These are phyloP conservation scores for Corythaixoides concolor DNA, from an alignment of 2,113 vertebrate genomes.

Conservation along the genomic window DNA sequence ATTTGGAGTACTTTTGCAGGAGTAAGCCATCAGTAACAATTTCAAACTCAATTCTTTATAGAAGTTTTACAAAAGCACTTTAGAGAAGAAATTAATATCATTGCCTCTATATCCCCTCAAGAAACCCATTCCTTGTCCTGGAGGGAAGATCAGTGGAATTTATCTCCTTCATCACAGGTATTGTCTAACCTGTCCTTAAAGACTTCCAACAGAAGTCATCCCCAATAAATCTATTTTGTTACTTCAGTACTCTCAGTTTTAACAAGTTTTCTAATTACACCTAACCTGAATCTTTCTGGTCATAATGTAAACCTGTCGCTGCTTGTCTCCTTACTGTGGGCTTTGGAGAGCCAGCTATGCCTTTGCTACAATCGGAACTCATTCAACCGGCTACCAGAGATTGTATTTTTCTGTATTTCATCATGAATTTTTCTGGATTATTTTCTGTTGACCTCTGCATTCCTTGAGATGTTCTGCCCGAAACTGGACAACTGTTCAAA, in stretches of 20 bases:
- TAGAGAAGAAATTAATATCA: background rate
- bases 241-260: background rate
- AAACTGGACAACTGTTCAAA: background rate
- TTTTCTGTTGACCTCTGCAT: background rate
- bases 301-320: background rate
- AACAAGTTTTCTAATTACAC: background rate
- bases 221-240: background rate
- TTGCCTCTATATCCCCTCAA: background rate
- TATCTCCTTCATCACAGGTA: background rate
- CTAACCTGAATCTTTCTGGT: background rate
- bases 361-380: background rate
- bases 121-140: background rate
- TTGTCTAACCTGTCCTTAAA: background rate
- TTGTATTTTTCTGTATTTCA: background rate
- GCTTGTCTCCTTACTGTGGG: background rate
- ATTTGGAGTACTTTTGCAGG: background rate
- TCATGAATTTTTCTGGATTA: background rate
- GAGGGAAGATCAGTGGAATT: background rate
- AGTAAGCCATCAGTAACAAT: background rate
- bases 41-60: background rate
- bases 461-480: background rate
- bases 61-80: background rate
- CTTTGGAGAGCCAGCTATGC: background rate
- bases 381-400: background rate
- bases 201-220: background rate